Evolutionary conservation across 2,113 vertebrate species (phyloP).

Genomic region (Anser cygnoides): DNA sequence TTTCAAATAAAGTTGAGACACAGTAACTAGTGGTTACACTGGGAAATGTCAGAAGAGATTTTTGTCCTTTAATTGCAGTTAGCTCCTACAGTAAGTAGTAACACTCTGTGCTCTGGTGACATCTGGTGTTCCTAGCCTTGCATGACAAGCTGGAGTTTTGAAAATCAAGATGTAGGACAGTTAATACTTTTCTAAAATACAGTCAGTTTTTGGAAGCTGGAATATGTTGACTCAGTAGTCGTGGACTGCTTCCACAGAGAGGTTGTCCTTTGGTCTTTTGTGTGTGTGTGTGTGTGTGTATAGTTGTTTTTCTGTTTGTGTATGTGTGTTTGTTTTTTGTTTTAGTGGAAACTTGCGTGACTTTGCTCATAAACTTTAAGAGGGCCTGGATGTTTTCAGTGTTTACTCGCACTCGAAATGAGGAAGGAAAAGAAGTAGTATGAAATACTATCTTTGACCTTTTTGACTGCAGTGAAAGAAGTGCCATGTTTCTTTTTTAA

Average conservation of each 20-base stretch:
- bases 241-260: not conserved
- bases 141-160: not conserved
- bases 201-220: not conserved
- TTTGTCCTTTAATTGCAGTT: not conserved
- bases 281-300: no score
- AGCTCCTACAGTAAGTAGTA: accelerated
- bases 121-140: constrained; percentile 32
- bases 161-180: not conserved
- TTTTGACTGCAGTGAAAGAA: not conserved
- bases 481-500: not conserved
- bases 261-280: not conserved
- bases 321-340: no score
- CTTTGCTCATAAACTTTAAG: not conserved
- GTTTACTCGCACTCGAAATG: accelerated
- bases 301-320: not conserved
- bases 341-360: not conserved
- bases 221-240: not conserved
- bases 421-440: not conserved
- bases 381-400: not conserved
- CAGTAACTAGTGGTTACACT: not conserved
- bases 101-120: not conserved
- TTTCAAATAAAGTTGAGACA: not conserved
- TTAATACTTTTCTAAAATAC: not conserved
- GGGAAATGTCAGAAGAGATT: not conserved
- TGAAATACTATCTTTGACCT: not conserved